phyloP scores from a whole-genome alignment of 1,140 invertebrate genomes.

The Drosophila seguyi region DNA sequence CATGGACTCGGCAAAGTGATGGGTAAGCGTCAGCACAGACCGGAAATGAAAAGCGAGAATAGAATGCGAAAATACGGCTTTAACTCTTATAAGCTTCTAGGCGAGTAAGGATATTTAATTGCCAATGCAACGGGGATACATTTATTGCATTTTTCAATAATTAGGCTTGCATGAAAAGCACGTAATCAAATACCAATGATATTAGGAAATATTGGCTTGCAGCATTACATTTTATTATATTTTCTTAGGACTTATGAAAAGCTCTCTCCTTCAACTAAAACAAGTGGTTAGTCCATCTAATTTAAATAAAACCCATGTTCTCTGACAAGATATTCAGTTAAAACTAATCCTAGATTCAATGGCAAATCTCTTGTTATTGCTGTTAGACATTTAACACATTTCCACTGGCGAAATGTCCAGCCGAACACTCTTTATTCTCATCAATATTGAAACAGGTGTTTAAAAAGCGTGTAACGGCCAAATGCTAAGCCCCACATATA shows the following conservation, averaged over 20 bases:
- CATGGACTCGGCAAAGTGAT: slow-evolving; percentile 78
- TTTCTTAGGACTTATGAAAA: not conserved
- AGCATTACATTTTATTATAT: not conserved
- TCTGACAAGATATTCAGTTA: slow-evolving; percentile 14
- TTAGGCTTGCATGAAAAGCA: not conserved
- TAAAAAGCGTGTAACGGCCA: slow-evolving; percentile 77
- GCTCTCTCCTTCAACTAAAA: not conserved
- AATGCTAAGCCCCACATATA: slow-evolving; percentile 44
- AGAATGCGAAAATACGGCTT: not conserved
- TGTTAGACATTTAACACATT: slow-evolving; percentile 56
- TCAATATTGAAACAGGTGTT: slow-evolving; percentile 73
- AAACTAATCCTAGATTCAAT: slow-evolving; percentile 28
- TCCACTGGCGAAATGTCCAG: slow-evolving; percentile 3
- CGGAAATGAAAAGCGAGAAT: slow-evolving; percentile 55
- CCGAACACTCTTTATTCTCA: slow-evolving; percentile 59
- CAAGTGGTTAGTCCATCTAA: not conserved
- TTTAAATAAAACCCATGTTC: slow-evolving; percentile 19
- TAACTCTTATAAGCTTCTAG: not conserved
- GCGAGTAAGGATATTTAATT: not conserved
- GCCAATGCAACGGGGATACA: too few species aligned
- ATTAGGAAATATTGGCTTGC: not conserved
- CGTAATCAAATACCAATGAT: not conserved
- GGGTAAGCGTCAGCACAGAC: slow-evolving; percentile 65
- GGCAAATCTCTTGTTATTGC: slow-evolving; percentile 36
- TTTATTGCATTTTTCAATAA: not conserved